phyloP scores from a whole-genome alignment of 30 jellyfish, hydroid and myxozoan species.

The Turritopsis dohrnii region DNA sequence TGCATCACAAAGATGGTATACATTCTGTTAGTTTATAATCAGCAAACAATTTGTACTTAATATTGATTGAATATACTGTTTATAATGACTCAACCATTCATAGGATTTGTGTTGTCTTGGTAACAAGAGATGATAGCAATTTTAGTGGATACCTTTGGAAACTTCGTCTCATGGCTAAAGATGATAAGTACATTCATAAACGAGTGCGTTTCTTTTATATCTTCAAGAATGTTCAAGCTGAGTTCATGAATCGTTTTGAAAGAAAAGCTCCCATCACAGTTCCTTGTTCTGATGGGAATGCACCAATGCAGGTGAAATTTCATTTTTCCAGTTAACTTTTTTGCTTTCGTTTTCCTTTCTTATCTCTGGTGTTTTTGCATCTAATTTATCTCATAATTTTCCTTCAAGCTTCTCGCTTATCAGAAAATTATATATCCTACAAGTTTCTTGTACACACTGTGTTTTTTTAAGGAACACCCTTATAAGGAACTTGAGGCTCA shows the following conservation, averaged over 20 bases:
- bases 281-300: conserved; percentile 45
- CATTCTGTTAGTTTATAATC: neutral
- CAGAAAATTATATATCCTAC: too few relatives aligned
- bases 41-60: neutral
- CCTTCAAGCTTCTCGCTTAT: too few relatives aligned
- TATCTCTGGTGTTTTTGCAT: too few relatives aligned
- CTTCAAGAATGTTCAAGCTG: conserved; percentile 50
- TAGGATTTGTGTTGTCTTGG: conserved; percentile 65
- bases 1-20: conserved; percentile 37
- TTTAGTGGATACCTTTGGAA: conserved; percentile 53
- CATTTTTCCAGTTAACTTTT: neutral
- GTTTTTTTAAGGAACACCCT: too few relatives aligned
- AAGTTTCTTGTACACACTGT: too few relatives aligned
- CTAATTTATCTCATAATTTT: too few relatives aligned
- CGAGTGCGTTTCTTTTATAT: conserved; percentile 51
- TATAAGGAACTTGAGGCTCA: too few relatives aligned
- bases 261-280: neutral
- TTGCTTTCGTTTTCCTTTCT: neutral
- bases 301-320: conserved; percentile 40
- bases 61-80: neutral
- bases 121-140: conserved; percentile 39
- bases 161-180: conserved; percentile 58
- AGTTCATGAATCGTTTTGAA: conserved; percentile 29
- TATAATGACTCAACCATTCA: neutral
- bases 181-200: conserved; percentile 29